phyloP scores from a whole-genome alignment of 1,140 invertebrate genomes.

The Drosophila asahinai region DNA sequence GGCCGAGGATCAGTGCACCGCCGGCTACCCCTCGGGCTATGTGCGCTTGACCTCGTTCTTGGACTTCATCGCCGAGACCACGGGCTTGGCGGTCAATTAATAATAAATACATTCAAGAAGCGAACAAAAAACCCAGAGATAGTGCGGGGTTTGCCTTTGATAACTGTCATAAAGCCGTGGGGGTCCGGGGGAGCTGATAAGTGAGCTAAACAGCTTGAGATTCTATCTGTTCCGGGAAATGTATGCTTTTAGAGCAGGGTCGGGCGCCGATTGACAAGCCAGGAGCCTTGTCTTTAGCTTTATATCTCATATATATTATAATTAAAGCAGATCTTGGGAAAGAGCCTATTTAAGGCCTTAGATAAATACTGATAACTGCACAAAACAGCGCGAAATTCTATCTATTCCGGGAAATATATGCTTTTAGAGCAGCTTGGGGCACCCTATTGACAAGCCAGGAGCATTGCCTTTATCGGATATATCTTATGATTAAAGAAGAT shows the following conservation, averaged over 20 bases:
- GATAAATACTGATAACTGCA: no score
- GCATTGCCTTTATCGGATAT: background rate
- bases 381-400: no score
- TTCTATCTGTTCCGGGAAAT: background rate
- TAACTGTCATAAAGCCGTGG: no score
- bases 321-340: no score
- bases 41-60: constrained; percentile 72
- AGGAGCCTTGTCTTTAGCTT: background rate
- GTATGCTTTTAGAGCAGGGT: background rate
- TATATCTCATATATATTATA: no score
- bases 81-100: constrained; percentile 41
- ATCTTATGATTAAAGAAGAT: no score
- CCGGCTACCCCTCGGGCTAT: constrained; percentile 75
- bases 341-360: no score
- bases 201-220: no score
- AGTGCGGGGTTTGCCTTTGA: background rate
- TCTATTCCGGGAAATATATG: background rate
- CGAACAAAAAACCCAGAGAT: background rate
- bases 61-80: constrained; percentile 61
- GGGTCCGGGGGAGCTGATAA: background rate
- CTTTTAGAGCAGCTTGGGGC: no score
- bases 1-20: constrained; percentile 74
- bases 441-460: background rate
- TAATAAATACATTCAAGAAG: background rate
- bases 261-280: no score